phyloP scores from a whole-genome alignment of 2,888 invertebrate species.

The Drosophila kanekoi region DNA sequence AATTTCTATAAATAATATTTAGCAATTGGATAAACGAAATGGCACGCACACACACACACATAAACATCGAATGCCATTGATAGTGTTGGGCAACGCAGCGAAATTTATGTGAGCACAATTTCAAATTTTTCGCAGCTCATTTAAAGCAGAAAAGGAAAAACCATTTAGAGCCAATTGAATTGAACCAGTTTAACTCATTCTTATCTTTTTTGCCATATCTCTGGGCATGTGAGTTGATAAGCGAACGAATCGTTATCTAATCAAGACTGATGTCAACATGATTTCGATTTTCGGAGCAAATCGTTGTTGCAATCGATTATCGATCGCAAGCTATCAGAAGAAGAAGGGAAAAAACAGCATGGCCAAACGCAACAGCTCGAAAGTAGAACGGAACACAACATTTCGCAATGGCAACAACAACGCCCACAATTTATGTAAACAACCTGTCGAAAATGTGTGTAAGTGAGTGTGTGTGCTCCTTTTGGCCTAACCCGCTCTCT shows the following conservation, averaged over 20 bases:
- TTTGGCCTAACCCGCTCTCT: background rate
- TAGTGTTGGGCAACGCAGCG: constrained; percentile 36
- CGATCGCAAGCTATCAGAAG: constrained; percentile 59
- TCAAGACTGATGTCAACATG: constrained; percentile 36
- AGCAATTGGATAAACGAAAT: constrained; percentile 63
- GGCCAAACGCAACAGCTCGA: constrained; percentile 13
- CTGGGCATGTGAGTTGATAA: constrained; percentile 40
- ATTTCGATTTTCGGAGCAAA: constrained; percentile 10
- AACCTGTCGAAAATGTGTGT: background rate
- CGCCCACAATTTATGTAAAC: constrained; percentile 49
- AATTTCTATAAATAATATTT: constrained; percentile 44
- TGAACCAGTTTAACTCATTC: background rate
- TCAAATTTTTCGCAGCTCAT: constrained; percentile 46
- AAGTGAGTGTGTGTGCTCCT: constrained; percentile 6
- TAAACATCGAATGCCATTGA: background rate
- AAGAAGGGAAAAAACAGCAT: background rate
- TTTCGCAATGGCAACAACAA: constrained; percentile 61
- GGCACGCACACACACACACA: constrained; percentile 8
- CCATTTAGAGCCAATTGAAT: constrained; percentile 32
- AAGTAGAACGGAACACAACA: constrained; percentile 51
- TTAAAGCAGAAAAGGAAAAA: constrained; percentile 23
- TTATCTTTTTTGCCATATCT: constrained; percentile 18
- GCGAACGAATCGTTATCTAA: constrained; percentile 39
- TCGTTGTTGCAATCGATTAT: constrained; percentile 60
- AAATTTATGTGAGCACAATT: constrained; percentile 23